A percentile compares a stretch with the other conserved stretches of the same genome.
Conservation (phyloP, 30 jellyfish, hydroid and myxozoan species). For the Haliclystus octoradiatus region DNA sequence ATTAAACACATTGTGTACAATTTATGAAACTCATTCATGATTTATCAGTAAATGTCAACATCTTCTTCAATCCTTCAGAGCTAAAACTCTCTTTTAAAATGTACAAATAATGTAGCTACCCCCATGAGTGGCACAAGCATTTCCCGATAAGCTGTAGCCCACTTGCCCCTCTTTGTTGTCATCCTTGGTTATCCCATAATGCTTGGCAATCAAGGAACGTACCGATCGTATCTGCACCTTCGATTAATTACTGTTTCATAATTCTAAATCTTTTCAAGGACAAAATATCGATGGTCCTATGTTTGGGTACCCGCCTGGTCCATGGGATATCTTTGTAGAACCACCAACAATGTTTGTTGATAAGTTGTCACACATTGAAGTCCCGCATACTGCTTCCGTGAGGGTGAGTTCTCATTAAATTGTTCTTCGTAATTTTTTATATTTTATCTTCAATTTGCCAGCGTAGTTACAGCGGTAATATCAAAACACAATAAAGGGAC, state of each 20-base stretch:
- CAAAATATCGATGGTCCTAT: slow-evolving; percentile 66
- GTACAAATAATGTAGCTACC: too few species aligned
- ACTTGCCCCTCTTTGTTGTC: too few species aligned
- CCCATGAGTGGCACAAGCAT: too few species aligned
- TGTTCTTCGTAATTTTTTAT: not conserved
- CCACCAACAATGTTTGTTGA: slow-evolving; percentile 53
- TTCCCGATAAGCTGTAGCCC: too few species aligned
- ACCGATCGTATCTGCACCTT: not conserved
- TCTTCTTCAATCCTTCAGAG: too few species aligned
- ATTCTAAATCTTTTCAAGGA: too few species aligned
- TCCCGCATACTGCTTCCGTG: slow-evolving; percentile 86
- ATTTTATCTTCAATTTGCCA: not conserved
- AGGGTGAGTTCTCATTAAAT: slow-evolving; percentile 21
- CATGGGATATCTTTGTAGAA: slow-evolving; percentile 51
- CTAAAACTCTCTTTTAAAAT: too few species aligned
- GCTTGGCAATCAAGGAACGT: too few species aligned
- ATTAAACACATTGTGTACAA: too few species aligned
- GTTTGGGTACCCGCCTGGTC: slow-evolving; percentile 60
- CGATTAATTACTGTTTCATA: not conserved
- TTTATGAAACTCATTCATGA: too few species aligned
- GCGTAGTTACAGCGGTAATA: not conserved
- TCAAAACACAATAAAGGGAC: not conserved
- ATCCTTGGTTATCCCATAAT: too few species aligned
- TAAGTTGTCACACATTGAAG: slow-evolving; percentile 24
- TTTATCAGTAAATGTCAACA: too few species aligned